These are phyloP conservation scores for Sphecodes monilicornis DNA, from an alignment of 2,888 invertebrate genomes.

Conservation along the genomic window DNA sequence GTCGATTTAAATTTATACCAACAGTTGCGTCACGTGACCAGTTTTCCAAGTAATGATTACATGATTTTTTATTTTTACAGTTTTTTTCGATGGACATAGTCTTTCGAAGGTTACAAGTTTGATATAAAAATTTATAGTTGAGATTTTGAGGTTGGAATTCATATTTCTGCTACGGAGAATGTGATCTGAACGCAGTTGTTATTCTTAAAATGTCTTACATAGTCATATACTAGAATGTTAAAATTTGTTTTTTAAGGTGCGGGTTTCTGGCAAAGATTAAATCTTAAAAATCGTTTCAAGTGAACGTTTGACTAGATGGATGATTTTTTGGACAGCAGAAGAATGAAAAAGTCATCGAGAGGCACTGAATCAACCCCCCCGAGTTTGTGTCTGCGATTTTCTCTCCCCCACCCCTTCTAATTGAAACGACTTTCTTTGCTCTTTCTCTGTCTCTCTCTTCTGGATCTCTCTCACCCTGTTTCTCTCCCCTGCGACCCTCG, in stretches of 20 bases:
- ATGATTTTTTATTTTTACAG: too few species aligned
- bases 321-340: neutral
- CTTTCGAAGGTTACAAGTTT: neutral
- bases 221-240: too few species aligned
- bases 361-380: neutral
- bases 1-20: too few species aligned
- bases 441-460: slow-evolving; percentile 15
- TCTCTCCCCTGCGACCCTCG: slow-evolving; percentile 4
- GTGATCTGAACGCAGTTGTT: too few species aligned
- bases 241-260: too few species aligned
- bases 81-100: too few species aligned
- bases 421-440: slow-evolving; percentile 36
- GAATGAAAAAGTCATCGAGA: neutral
- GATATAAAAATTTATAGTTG: neutral
- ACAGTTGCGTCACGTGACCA: too few species aligned
- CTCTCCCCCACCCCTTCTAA: neutral
- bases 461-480: slow-evolving; percentile 37
- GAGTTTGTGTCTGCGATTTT: neutral
- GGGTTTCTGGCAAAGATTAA: too few species aligned
- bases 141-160: neutral
- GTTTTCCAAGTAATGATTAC: too few species aligned
- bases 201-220: too few species aligned
- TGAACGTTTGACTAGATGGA: neutral
- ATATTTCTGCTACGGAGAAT: neutral
- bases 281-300: neutral